Base-by-base conservation (phyloP, 2,888 invertebrate species). In the Barypeithes pellucidus region DNA sequence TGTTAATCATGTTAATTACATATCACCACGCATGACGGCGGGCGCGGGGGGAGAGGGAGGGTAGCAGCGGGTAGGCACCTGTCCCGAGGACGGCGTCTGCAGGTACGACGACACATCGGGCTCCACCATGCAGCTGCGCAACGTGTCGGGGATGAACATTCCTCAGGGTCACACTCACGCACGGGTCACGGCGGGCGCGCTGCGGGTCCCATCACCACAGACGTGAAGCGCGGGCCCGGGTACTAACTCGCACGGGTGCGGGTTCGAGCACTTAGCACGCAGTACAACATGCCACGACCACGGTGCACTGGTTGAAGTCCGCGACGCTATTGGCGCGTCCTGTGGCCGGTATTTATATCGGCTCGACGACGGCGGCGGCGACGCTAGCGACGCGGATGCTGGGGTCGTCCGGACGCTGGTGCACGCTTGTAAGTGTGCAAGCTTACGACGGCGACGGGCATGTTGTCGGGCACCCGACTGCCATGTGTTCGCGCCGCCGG, bases 101-200 rank as follows among this genome's bases (percentile, higher is more conserved):
- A 95, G 93, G 91, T 95, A 95, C 88, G 95, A 94, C 88, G 95
- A 94, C 88, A 95, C 95, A 94, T 95, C 95, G 88, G 92, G 92
- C 92, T 95, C 95, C 92, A 95, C 95, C 95, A 95, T 95, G 91
- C 95, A 95, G 94, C 94, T 94, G 90, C 95, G 93, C 89, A 95
- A 90, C 84, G 94, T 93, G 89, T 95, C 95, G 89, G 95, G 95
- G 91, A 95, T 95, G 90, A 95, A 95, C 95, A 95, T 95, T 88
- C 88, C 89, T 87, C 84, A 81, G 80, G 88, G 88, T 82, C 81
- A 80, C 80, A 78, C 86, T 76, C 72, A 69, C 77, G 78, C 74
- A 78, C 79, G 77, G 77, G 81, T 80, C 88, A 88, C 81, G 81
- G 81, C 79, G 79, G 86, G 76, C 77, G 80, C 77, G 79, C 79